Evolutionary conservation across 2,888 invertebrate genomes (phyloP).

Genomic region (Leptarthrus brevirostris): DNA sequence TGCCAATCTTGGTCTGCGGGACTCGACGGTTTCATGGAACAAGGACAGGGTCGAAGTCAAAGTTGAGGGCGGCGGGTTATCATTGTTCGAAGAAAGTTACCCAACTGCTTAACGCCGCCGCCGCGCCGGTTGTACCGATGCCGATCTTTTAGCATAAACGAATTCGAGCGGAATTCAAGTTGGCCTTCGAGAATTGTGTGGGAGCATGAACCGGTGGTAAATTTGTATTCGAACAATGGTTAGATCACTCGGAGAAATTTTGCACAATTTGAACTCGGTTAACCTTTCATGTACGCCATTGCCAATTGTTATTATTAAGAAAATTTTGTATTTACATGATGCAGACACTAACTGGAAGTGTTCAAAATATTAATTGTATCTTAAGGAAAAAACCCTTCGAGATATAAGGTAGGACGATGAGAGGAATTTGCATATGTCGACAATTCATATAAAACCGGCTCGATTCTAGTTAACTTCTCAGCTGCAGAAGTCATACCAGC

Average conservation of each 20-base stretch:
- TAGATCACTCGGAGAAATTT: background rate
- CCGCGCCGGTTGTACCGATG: background rate
- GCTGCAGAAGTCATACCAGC: too few relatives aligned
- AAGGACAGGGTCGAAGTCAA: slow-evolving; percentile 48
- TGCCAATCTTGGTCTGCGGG: background rate
- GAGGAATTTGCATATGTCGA: too few relatives aligned
- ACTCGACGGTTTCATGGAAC: slow-evolving; percentile 26
- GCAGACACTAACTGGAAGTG: too few relatives aligned
- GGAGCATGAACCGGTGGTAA: slow-evolving; percentile 6
- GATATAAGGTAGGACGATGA: too few relatives aligned
- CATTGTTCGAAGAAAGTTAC: slow-evolving; percentile 11
- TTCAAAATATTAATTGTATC: too few relatives aligned
- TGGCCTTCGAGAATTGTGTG: slow-evolving; percentile 53
- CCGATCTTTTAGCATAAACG: background rate
- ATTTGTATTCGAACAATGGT: slow-evolving; percentile 10
- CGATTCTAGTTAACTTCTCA: too few relatives aligned
- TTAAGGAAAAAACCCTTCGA: too few relatives aligned
- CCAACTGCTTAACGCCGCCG: slow-evolving; percentile 53
- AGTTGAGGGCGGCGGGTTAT: slow-evolving; percentile 40
- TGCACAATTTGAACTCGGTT: background rate
- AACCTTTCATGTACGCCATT: background rate
- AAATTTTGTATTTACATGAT: too few relatives aligned
- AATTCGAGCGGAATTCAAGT: slow-evolving; percentile 58
- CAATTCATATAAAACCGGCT: too few relatives aligned
- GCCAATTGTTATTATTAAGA: background rate